phyloP scores from a whole-genome alignment of 2,888 invertebrate genomes.

The Agrotis exclamationis region DNA sequence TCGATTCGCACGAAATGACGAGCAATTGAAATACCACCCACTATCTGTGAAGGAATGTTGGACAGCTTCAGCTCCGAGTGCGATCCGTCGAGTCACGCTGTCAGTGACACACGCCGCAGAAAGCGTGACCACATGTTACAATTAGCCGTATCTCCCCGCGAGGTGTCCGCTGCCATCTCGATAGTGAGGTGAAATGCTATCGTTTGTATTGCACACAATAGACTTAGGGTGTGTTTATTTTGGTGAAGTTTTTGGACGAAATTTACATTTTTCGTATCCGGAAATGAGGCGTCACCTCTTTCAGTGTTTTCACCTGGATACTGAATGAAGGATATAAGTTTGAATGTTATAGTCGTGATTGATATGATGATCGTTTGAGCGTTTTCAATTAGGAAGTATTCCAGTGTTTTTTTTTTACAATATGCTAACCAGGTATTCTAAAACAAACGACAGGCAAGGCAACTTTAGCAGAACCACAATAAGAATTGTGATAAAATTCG shows the following conservation, averaged over 20 bases:
- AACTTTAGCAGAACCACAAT: too few relatives aligned
- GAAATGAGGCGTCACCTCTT: too few relatives aligned
- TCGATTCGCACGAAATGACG: constrained; percentile 11
- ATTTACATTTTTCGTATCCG: not conserved
- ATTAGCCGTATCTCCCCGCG: constrained; percentile 70
- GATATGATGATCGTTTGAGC: too few relatives aligned
- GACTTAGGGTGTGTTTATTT: constrained; percentile 47
- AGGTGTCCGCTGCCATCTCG: constrained; percentile 73
- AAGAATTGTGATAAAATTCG: too few relatives aligned
- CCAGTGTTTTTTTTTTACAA: too few relatives aligned
- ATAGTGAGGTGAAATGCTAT: constrained; percentile 80
- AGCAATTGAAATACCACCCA: constrained; percentile 38
- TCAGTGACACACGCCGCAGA: constrained; percentile 67
- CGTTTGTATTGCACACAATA: constrained; percentile 71
- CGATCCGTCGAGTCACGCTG: constrained; percentile 47
- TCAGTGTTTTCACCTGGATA: too few relatives aligned
- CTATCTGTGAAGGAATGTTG: constrained; percentile 46
- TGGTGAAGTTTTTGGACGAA: not conserved
- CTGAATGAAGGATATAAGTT: too few relatives aligned
- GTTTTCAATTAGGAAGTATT: too few relatives aligned
- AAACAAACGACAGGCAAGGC: too few relatives aligned
- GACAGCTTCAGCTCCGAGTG: constrained; percentile 16
- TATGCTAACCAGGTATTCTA: too few relatives aligned
- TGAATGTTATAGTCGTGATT: too few relatives aligned
- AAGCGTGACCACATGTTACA: constrained; percentile 79